Conservation (phyloP, 1,140 invertebrate genomes). For the Phocides pigmalion region DNA sequence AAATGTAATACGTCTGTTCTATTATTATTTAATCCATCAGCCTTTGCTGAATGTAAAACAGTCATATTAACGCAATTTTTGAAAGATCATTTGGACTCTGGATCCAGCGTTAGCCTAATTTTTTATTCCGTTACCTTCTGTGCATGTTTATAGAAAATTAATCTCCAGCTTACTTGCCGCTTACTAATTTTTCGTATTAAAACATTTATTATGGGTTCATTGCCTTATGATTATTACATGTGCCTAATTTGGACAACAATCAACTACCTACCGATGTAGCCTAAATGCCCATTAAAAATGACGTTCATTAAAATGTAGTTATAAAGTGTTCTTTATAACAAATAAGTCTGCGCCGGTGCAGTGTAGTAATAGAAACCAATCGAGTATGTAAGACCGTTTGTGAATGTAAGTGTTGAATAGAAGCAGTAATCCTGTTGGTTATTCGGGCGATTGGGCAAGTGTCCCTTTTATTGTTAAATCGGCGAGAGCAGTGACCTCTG, state of each 20-base stretch:
- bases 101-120: too few species aligned
- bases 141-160: too few species aligned
- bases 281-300: neutral
- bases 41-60: too few species aligned
- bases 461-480: constrained; percentile 7
- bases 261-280: too few species aligned
- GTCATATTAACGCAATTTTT: too few species aligned
- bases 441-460: neutral
- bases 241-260: neutral
- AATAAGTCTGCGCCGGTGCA: neutral
- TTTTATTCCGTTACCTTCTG: too few species aligned
- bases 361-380: neutral
- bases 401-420: constrained; percentile 1
- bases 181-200: neutral
- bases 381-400: neutral
- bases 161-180: too few species aligned
- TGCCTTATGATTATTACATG: neutral
- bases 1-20: too few species aligned
- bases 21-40: too few species aligned
- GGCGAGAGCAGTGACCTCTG: constrained; percentile 21
- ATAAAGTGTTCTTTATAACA: neutral
- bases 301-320: neutral
- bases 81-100: too few species aligned
- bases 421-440: constrained; percentile 1
- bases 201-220: neutral